Evolutionary conservation across 2,888 invertebrate genomes (phyloP), one percentile per base, ranked within the genome.

Genomic region (Eristalinus aeneus): DNA sequence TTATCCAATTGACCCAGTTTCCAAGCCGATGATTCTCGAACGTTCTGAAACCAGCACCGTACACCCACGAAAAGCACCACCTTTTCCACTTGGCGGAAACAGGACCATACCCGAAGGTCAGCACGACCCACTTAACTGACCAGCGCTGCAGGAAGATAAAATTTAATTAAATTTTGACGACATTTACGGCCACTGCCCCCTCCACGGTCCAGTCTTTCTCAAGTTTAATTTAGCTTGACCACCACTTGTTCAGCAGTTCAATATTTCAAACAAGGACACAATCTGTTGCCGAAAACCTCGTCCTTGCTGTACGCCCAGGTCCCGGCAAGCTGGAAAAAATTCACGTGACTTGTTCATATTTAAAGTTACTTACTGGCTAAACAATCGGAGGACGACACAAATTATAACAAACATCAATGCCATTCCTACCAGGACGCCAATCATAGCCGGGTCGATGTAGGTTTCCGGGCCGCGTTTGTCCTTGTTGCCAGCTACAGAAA

Each of bases 341-440:
- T 67, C 54, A 73, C 36, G 46, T 60, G 68, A 65, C 73, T 67
- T 69, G 80, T 56, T 56, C 36, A 73, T 32, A 68, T 71, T 72
- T 39, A 58, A 80, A 69, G 88, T 89, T 90, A 94, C 95, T 94
- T 94, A 97, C 98, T 96, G 97, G 96, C 97, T 97, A 93, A 98
- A 98, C 89, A 98, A 94, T 90, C 97, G 95, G 85, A 98, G 94
- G 65, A 98, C 98, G 89, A 98, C 96, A 93, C 98, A 98, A 91
- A 98, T 97, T 92, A 97, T 97, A 93, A 98, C 94, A 93, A 98
- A 98, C 98, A 98, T 98, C 89, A 98, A 94, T 88, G 96, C 97
- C 96, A 98, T 97, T 76, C 96, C 97, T 87, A 97, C 97, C 89
- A 98, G 94, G 71, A 97, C 96, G 72, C 96, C 96, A 91, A 97